Base-by-base conservation (phyloP, 2,888 invertebrate genomes). In the Entomobrya multifasciata region DNA sequence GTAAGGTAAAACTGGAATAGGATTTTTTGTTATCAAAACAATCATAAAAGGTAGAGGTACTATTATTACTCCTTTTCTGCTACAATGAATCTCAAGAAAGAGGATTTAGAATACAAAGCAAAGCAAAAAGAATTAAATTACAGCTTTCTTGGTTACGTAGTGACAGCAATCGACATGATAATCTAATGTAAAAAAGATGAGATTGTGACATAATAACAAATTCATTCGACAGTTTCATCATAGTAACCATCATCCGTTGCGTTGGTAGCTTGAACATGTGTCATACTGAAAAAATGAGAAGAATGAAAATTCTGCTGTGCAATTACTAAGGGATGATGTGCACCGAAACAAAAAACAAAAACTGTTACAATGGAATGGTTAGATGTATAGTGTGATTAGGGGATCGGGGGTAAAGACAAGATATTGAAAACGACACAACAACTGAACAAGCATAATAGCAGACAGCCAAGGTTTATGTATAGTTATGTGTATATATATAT, bases 281-380 rank as follows among this genome's bases (percentile, higher is more conserved):
- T 6, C 8, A 36, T 36, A 8, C 8, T 8, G 36, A 36, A 36
- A 8, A 36, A 36, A 36, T 36, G 36, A 36, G 8, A 36, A 6
- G 36, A 36, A 36, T 36, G 8, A 8, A 36, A 36, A 36, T 36
- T 36, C 8, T 36, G 36, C 17, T 67, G 20, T 13, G 41, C 20
- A 67, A 67, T 67, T 67, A 67, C 65, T 30, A 36, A 36, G n/a
- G n/a, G n/a, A n/a, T 62, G 27, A 11, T 44, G 44, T 44, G 65
- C 36, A 67, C 65, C 65, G 11, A 67, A 41, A 44, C 15, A n/a
- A 13, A 20, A 67, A 41, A 17, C 15, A 13, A 36, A 41, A 44
- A 55, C 60, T 55, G 36, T 36, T 36, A 20, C 65, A 67, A 41
- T 41, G 13, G 11, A 5, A 44, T 44, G 36, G 13, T 36, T n/a